These are phyloP conservation scores for Lethocerus indicus DNA, from an alignment of 1,140 invertebrate species.

Conservation along the genomic window DNA sequence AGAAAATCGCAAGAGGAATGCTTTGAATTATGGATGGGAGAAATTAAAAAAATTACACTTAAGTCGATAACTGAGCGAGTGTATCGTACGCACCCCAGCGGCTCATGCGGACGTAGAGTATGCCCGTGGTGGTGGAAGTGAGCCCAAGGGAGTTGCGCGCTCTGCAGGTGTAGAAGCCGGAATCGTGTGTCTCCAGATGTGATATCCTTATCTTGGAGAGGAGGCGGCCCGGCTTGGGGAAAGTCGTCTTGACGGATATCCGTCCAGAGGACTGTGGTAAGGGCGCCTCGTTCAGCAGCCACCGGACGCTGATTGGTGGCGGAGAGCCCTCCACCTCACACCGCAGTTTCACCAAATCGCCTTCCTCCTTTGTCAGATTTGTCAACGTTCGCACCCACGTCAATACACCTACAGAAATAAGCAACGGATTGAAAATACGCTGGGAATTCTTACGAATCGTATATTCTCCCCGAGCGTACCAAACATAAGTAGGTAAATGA, in stretches of 20 bases:
- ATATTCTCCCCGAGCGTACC: no score
- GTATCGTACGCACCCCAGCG: slow-evolving; percentile 19
- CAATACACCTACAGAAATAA: slow-evolving; percentile 19
- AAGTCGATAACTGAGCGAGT: no score
- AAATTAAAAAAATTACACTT: no score
- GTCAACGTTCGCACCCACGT: slow-evolving; percentile 22
- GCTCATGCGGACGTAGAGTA: slow-evolving; percentile 33
- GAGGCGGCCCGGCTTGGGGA: slow-evolving; percentile 11
- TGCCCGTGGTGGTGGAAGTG: slow-evolving; percentile 37
- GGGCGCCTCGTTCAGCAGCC: slow-evolving; percentile 48
- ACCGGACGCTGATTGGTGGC: slow-evolving; percentile 36
- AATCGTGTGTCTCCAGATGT: slow-evolving; percentile 43
- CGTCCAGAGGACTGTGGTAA: slow-evolving; percentile 25
- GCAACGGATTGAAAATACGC: slow-evolving; percentile 14
- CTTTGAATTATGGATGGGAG: no score
- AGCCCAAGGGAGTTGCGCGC: slow-evolving; percentile 38
- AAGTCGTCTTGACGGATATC: slow-evolving; percentile 19
- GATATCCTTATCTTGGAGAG: slow-evolving; percentile 37
- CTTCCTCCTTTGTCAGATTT: slow-evolving; percentile 43
- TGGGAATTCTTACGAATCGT: no score
- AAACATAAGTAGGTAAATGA: no score
- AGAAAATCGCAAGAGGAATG: no score
- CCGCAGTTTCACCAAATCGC: slow-evolving; percentile 37
- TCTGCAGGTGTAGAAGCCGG: slow-evolving; percentile 50
- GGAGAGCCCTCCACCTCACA: slow-evolving; percentile 51